Conservation (phyloP, 1,140 invertebrate species). For the Calliphora vicina region DNA sequence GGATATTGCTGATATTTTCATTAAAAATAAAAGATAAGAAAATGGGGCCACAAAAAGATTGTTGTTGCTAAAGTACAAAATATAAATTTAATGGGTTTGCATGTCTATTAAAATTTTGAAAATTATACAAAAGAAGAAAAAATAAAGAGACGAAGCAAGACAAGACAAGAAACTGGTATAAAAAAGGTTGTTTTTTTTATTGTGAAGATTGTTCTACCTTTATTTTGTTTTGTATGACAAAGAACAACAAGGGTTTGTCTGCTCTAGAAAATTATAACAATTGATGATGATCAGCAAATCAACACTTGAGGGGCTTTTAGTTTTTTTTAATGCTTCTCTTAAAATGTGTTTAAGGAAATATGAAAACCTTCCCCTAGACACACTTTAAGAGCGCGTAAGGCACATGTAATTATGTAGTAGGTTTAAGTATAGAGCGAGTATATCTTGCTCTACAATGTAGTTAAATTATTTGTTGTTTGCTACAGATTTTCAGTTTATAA, state of each 20-base stretch:
- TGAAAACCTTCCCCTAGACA: not conserved
- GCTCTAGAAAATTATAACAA: slow-evolving; percentile 13
- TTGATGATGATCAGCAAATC: not conserved
- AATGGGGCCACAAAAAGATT: not conserved
- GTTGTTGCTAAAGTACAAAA: not conserved
- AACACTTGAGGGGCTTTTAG: slow-evolving; percentile 4
- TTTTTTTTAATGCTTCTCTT: not conserved
- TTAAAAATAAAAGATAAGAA: not conserved
- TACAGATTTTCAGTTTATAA: too few species aligned
- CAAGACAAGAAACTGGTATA: not conserved
- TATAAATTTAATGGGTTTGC: not conserved
- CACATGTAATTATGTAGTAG: not conserved
- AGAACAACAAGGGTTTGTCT: not conserved
- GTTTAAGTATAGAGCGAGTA: too few species aligned
- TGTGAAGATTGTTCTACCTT: not conserved
- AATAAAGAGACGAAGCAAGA: too few species aligned
- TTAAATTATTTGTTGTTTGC: too few species aligned
- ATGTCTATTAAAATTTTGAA: not conserved
- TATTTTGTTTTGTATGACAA: not conserved
- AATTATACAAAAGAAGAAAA: too few species aligned
- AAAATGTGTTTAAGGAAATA: not conserved
- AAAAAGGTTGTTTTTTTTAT: too few species aligned
- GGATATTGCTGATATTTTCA: not conserved
- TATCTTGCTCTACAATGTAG: too few species aligned
- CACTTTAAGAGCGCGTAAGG: not conserved